Percentiles rank a stretch among this genome's conserved stretches.
These are phyloP conservation scores for Tribolium madens DNA, from an alignment of 1,140 invertebrate species.

Conservation along the genomic window DNA sequence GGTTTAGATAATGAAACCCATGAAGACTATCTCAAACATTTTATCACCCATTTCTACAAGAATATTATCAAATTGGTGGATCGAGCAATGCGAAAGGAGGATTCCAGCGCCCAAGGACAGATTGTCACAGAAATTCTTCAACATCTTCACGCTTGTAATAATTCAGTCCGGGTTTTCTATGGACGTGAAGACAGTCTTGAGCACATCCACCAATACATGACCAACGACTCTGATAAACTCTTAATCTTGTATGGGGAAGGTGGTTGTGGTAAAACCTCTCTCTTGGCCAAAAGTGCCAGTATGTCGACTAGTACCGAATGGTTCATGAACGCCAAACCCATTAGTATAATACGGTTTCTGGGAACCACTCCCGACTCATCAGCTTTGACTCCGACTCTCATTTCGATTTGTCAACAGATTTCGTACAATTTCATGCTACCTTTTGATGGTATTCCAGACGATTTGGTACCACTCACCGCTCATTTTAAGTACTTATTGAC, in stretches of 20 bases:
- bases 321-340: slow-evolving; percentile 81
- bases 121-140: slow-evolving; percentile 97
- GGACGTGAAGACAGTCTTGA: slow-evolving; percentile 90
- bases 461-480: slow-evolving; percentile 93
- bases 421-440: slow-evolving; percentile 94
- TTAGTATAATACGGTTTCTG: slow-evolving; percentile 92
- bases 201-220: slow-evolving; percentile 88
- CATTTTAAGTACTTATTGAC: slow-evolving; percentile 95
- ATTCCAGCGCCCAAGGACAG: slow-evolving; percentile 92
- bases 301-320: slow-evolving; percentile 77
- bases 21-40: slow-evolving; percentile 94
- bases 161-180: slow-evolving; percentile 96
- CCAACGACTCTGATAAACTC: slow-evolving; percentile 86
- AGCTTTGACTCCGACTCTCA: slow-evolving; percentile 92
- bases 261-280: slow-evolving; percentile 97
- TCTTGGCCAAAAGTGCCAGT: slow-evolving; percentile 93
- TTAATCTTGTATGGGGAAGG: slow-evolving; percentile 94
- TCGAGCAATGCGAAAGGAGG: slow-evolving; percentile 94
- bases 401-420: slow-evolving; percentile 96
- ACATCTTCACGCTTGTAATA: slow-evolving; percentile 96
- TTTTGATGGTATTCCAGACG: slow-evolving; percentile 94
- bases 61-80: slow-evolving; percentile 94
- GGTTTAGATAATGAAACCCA: slow-evolving; percentile 94
- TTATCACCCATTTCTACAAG: slow-evolving; percentile 95
- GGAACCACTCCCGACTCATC: slow-evolving; percentile 98